Conservation (phyloP, 2,797 vertebrate species). For the Artibeus jamaicensis region DNA sequence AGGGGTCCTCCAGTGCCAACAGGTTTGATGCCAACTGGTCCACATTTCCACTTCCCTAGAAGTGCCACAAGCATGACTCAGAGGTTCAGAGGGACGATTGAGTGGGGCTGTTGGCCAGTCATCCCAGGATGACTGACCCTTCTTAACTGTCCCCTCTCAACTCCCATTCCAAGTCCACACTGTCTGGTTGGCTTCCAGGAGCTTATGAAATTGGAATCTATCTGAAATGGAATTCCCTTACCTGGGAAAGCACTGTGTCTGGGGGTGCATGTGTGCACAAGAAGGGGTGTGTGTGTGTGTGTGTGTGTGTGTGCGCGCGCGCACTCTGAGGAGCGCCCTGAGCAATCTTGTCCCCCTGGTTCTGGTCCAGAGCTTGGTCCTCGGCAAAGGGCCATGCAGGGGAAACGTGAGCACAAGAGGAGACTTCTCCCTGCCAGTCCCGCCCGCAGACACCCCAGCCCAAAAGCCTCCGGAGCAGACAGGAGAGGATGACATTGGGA, state of each 20-base stretch:
- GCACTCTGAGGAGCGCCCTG: not conserved
- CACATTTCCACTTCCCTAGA: not conserved
- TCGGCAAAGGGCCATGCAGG: not conserved
- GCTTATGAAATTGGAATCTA: not conserved
- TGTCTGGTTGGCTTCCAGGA: not conserved
- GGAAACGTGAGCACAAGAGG: not conserved
- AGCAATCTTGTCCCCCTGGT: not conserved
- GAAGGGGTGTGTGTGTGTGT: not conserved
- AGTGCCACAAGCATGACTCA: not conserved
- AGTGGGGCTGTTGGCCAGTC: not conserved
- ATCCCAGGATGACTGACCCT: not conserved
- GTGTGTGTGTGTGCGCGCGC: not conserved
- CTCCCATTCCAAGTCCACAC: not conserved
- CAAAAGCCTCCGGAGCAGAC: not conserved
- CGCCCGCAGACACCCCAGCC: accelerated
- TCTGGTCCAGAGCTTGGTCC: not conserved
- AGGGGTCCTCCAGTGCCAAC: not conserved
- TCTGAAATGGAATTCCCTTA: not conserved
- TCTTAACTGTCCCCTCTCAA: not conserved
- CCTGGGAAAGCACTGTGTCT: not conserved
- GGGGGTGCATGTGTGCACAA: not conserved
- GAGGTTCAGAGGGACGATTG: not conserved
- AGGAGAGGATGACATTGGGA: accelerated
- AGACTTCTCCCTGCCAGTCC: not conserved
- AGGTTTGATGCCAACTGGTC: not conserved